These are phyloP conservation scores for Turritopsis dohrnii DNA, from an alignment of 30 jellyfish, hydroid and myxozoan genomes.

Conservation along the genomic window DNA sequence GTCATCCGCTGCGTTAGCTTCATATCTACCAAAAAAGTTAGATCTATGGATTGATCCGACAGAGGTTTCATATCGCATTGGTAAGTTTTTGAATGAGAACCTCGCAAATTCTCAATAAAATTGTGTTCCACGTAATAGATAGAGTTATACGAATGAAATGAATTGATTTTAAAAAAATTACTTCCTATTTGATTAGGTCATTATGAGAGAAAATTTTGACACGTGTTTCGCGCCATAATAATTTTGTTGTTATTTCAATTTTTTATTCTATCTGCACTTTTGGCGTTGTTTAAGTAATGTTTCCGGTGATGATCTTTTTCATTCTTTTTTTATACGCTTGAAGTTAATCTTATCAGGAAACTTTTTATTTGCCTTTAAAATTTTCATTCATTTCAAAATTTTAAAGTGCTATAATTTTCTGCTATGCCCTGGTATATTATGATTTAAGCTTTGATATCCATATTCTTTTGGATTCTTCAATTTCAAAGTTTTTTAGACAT, in stretches of 20 bases:
- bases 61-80: conserved; percentile 92
- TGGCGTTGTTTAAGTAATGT: background rate
- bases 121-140: too few species aligned
- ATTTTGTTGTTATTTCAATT: background rate
- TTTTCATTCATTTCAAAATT: background rate
- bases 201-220: background rate
- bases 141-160: too few species aligned
- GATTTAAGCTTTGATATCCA: too few species aligned
- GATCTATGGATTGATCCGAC: conserved; percentile 95
- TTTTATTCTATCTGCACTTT: background rate
- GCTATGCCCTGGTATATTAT: too few species aligned
- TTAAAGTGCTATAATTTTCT: too few species aligned
- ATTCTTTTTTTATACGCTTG: background rate
- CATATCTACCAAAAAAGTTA: conserved; percentile 54
- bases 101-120: background rate
- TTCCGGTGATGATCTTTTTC: background rate
- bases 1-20: conserved; percentile 31
- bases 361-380: background rate
- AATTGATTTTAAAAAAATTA: too few species aligned
- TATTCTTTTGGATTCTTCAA: too few species aligned
- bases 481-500: too few species aligned
- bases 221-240: conserved; percentile 1
- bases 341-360: background rate
- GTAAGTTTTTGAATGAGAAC: conserved; percentile 39
- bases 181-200: too few species aligned